Base-by-base conservation (phyloP, 1,140 invertebrate genomes). In the Atta texana region DNA sequence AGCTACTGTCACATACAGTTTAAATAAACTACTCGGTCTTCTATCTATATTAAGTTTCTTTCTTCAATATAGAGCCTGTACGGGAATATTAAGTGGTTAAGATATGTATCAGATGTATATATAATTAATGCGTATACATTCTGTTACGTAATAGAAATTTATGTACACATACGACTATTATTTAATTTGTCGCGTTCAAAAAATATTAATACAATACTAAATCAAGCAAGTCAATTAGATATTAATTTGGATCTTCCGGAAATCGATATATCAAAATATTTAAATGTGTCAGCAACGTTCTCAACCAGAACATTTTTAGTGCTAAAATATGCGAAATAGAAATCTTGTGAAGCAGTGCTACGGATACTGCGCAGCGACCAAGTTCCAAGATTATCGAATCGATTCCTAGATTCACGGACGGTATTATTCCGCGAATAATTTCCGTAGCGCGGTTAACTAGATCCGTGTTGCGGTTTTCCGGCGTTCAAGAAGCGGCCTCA, bases 351-450 rank as follows among this genome's bases (percentile, higher is more conserved):
- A 55, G 34, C 34, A 63, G 31, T 31, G 39, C 31, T 18, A 80
- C n/a, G 44, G 71, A 12, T 39, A 24, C 10, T 34, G 68, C 57
- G 59, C 44, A 34, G 72, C 39, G 14, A 59, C 71, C 28, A 49
- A 57, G 59, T 77, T 85, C 49, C 74, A 31, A 51, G 82, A 64
- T 85, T 59, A 24, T 75, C 61, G 63, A 69, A 86, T 86, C 61
- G 85, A 68, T 86, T 80, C 85, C 82, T 78, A 80, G 81, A 87
- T 59, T 68, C 61, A 59, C 71, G 69, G 24, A 16, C 69, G 63
- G 91, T 90, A 91, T 93, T 93, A 93, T 93, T 93, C 92, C 91
- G 88, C 92, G 92, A 93, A 92, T 72, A 88, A 91, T 91, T 90
- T 91, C 87, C 87, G 87, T 87, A 85, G 87, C 88, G 90, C 85